A percentile compares a stretch with the other conserved stretches of the same genome.
These are phyloP conservation scores for Tanytarsus gracilentus DNA, from an alignment of 2,888 invertebrate genomes.

Conservation along the genomic window DNA sequence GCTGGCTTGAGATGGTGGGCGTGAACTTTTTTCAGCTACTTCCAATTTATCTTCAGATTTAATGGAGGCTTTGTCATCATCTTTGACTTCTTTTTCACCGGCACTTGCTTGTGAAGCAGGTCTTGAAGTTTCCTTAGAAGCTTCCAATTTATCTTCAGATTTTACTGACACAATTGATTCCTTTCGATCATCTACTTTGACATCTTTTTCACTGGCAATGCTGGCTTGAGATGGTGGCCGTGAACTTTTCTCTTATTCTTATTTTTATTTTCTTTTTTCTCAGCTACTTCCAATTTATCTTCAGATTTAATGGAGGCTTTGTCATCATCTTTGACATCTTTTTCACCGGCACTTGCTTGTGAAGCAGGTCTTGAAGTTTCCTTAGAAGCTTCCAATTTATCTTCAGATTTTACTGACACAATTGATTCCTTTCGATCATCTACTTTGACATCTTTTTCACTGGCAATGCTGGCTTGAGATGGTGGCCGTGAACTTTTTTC, in stretches of 20 bases:
- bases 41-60: neutral
- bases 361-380: constrained; percentile 30
- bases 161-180: constrained; percentile 3
- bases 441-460: constrained; percentile 20
- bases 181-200: constrained; percentile 5
- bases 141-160: constrained; percentile 8
- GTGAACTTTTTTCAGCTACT: neutral
- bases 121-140: constrained; percentile 14
- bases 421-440: constrained; percentile 14
- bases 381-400: neutral
- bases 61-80: neutral
- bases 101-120: constrained; percentile 29
- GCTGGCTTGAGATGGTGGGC: too few species aligned
- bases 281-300: constrained; percentile 9
- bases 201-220: constrained; percentile 28
- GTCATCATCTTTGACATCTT: too few species aligned
- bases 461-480: constrained; percentile 29
- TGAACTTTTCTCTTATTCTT: too few species aligned
- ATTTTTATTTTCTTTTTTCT: too few species aligned
- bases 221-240: constrained; percentile 29
- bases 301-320: neutral
- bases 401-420: neutral
- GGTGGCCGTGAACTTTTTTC: constrained; percentile 29
- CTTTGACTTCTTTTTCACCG: neutral
- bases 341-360: constrained; percentile 4